Base-by-base conservation (phyloP, 2,797 vertebrate genomes). In the Gymnocypris eckloni region DNA sequence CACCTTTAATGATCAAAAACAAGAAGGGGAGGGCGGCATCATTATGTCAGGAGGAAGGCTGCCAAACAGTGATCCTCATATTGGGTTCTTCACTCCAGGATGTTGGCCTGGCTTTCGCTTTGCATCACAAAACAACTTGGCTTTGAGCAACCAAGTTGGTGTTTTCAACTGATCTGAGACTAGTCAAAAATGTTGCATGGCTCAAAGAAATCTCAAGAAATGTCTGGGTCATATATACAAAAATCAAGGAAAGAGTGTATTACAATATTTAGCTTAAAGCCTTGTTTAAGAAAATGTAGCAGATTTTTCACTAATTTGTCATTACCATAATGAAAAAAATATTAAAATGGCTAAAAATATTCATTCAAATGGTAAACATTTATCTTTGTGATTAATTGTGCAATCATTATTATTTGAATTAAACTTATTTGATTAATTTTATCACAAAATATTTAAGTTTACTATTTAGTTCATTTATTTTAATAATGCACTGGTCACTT, bases 21-120 rank as follows among this genome's bases (percentile, higher is more conserved):
- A 86, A 89, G 69, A 83, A 87, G 82, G 81, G 82, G 77, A 81
- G 69, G 87, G 90, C 90, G 79, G 86, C 37, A 39, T 92, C 86
- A 90, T 92, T 91, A 88, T 88, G 87, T 90, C 89, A 88, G 54
- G 90, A 86, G 56, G 90, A 90, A 89, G 86, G 80, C 87, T 90
- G 87, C 86, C 90, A 91, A 86, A 67, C 43, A 90, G 73, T 90
- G 70, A 88, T 70, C 75, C 59, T 87, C 73, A 86, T 80, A 84
- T 73, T 90, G 76, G 56, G 25, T 25, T 67, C 77, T 91, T 82
- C 84, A 90, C 91, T 90, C 80, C 52, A 37, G 54, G 87, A 90
- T 90, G 77, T 85, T 86, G 88, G 86, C 83, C 45, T 67, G 69
- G 13, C 48, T 85, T 87, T 86, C 86, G 86, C 87, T 86, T 91